phyloP scores from a whole-genome alignment of 2,113 vertebrate species.

The Actinemys pallida region DNA sequence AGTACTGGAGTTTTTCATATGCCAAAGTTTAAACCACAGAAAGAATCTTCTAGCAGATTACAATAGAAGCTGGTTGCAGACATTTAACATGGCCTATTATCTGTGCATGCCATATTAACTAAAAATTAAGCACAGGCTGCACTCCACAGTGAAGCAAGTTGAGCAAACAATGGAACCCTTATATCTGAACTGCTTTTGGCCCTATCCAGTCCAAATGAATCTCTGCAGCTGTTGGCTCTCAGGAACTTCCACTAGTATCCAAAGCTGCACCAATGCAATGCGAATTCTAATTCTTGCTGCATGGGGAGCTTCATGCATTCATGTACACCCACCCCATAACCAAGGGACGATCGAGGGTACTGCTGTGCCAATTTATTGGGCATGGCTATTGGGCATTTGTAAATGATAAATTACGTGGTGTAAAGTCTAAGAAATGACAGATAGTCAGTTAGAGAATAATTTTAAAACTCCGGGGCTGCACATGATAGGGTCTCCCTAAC shows the following conservation, averaged over 20 bases:
- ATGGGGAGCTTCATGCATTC: accelerated
- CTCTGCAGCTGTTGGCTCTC: not conserved
- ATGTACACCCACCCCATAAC: not conserved
- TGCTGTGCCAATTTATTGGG: not conserved
- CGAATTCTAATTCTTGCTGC: not conserved
- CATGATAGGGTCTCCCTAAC: not conserved
- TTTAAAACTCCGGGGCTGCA: not conserved
- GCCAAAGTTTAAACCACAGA: conserved; percentile 80
- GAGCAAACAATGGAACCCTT: conserved; percentile 57
- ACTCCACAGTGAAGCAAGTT: conserved; percentile 6
- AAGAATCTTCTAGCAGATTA: conserved; percentile 73
- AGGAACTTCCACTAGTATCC: not conserved
- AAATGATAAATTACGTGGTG: not conserved
- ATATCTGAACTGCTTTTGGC: not conserved
- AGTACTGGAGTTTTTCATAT: conserved; percentile 75
- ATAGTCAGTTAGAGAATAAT: not conserved
- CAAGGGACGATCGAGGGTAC: not conserved
- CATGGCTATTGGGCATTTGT: accelerated
- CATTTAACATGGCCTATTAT: conserved; percentile 70
- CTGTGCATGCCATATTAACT: conserved; percentile 53
- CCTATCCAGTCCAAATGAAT: not conserved
- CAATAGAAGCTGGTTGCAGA: conserved; percentile 68
- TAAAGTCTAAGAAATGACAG: accelerated
- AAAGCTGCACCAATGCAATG: accelerated
- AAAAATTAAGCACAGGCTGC: conserved; percentile 64